These are phyloP conservation scores for Hypena proboscidalis DNA, from an alignment of 2,888 invertebrate species.

Conservation along the genomic window DNA sequence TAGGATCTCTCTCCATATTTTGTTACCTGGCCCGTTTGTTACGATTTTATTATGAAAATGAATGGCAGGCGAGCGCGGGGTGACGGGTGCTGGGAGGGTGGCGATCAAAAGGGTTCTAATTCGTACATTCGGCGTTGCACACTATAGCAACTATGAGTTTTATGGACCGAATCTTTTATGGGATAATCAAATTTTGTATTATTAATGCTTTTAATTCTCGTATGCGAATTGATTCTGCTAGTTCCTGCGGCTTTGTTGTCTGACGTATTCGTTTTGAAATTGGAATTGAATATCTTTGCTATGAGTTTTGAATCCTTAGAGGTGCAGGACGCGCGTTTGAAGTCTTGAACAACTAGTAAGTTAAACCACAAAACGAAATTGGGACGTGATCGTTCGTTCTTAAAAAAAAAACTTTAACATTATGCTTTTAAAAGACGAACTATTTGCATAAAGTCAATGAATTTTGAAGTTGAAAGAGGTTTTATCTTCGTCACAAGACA, in stretches of 20 bases:
- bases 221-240: conserved; percentile 70
- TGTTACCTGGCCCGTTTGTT: conserved; percentile 84
- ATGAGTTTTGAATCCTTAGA: conserved; percentile 19
- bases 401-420: conserved; percentile 3
- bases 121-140: conserved; percentile 77
- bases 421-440: background rate
- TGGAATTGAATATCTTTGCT: conserved; percentile 11
- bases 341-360: conserved; percentile 9
- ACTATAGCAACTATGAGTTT: conserved; percentile 82
- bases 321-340: conserved; percentile 11
- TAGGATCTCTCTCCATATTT: conserved; percentile 81
- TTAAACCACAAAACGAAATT: conserved; percentile 5
- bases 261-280: conserved; percentile 2
- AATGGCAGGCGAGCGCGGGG: conserved; percentile 71
- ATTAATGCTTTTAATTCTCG: conserved; percentile 79
- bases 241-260: conserved; percentile 28
- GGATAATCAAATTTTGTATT: conserved; percentile 85
- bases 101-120: conserved; percentile 84
- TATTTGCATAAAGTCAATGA: background rate
- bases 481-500: background rate
- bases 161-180: conserved; percentile 84
- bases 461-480: background rate
- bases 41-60: conserved; percentile 86
- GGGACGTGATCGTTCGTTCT: conserved; percentile 5
- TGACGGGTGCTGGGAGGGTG: conserved; percentile 44